A percentile compares a stretch with the other conserved stretches of the same genome.
These are phyloP conservation scores for Gorsachius goisagi DNA, from an alignment of 2,113 vertebrate species.

Conservation along the genomic window DNA sequence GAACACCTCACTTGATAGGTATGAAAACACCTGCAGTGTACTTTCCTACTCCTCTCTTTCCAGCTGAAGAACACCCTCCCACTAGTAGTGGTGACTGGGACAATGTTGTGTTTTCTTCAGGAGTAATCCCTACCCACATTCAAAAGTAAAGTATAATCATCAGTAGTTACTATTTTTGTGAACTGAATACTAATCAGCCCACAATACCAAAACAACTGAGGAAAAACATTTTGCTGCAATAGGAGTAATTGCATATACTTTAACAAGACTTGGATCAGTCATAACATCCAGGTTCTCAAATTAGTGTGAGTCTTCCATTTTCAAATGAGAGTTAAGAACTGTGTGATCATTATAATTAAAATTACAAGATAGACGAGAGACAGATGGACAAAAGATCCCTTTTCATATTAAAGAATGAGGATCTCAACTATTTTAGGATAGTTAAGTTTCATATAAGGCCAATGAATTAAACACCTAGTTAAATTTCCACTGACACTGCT, in stretches of 20 bases:
- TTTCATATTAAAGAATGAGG: background rate
- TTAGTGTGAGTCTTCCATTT: background rate
- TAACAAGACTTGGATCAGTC: background rate
- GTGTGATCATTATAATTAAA: background rate
- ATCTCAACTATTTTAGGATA: background rate
- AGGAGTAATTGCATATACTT: background rate
- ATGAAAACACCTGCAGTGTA: background rate
- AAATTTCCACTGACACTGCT: background rate
- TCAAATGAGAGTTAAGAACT: background rate
- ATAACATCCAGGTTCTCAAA: background rate
- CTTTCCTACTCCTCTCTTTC: background rate
- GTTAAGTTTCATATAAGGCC: background rate
- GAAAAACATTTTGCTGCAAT: background rate
- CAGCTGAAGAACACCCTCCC: background rate
- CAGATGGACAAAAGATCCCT: background rate
- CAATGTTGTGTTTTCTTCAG: background rate
- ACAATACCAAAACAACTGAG: background rate
- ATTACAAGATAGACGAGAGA: background rate
- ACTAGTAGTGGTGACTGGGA: background rate
- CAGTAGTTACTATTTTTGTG: background rate
- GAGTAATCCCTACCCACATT: background rate
- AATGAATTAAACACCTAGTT: background rate
- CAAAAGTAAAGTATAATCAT: background rate
- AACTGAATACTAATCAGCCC: background rate
- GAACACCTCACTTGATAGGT: background rate